phyloP scores from a whole-genome alignment of 1,140 invertebrate genomes.

The Drosophila pandora region DNA sequence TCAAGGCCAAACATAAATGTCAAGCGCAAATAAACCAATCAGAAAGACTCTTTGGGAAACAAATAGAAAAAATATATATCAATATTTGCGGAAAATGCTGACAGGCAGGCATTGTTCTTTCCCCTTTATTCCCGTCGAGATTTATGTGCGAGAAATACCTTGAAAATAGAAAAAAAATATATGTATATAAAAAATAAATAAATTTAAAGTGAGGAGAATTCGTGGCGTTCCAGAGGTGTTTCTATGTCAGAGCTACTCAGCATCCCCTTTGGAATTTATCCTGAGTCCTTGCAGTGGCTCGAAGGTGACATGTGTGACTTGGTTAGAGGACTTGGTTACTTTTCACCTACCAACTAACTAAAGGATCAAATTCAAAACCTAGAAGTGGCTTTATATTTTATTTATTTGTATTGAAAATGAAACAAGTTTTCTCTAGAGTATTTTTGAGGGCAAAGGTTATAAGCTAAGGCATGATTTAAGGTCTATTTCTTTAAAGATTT shows the following conservation, averaged over 20 bases:
- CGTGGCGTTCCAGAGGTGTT: conserved; percentile 19
- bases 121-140: conserved; percentile 24
- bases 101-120: conserved; percentile 32
- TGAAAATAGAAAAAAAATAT: conserved; percentile 7
- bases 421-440: too few species aligned
- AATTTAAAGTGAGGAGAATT: conserved; percentile 32
- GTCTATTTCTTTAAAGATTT: not conserved
- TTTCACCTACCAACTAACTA: conserved; percentile 21
- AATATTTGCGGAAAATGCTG: conserved; percentile 58
- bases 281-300: conserved; percentile 18
- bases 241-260: conserved; percentile 2
- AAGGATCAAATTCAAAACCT: conserved; percentile 29
- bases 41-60: conserved; percentile 35
- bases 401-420: too few species aligned
- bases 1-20: conserved; percentile 45
- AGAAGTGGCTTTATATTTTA: not conserved
- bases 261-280: conserved; percentile 29
- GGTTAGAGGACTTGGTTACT: not conserved
- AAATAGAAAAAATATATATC: conserved; percentile 45
- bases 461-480: too few species aligned
- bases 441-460: too few species aligned
- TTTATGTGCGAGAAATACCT: conserved; percentile 23
- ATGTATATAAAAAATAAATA: conserved; percentile 28
- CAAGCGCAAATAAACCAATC: conserved; percentile 52
- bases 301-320: conserved; percentile 1